These are phyloP conservation scores for Gymnoscelis rufifasciata DNA, from an alignment of 2,888 invertebrate genomes.

Conservation along the genomic window DNA sequence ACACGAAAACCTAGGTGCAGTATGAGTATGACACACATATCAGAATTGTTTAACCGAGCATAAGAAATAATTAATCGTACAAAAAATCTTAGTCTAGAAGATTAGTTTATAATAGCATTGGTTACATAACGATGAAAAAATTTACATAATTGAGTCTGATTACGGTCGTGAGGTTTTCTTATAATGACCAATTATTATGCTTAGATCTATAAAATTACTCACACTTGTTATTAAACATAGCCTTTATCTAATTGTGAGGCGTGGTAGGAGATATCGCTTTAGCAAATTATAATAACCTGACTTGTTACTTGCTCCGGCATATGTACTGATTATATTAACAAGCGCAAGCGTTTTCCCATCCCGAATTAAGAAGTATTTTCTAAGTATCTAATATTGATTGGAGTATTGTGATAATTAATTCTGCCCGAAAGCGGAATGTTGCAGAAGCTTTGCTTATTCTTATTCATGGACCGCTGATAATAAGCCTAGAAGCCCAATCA, in stretches of 20 bases:
- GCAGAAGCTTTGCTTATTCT: too few relatives aligned
- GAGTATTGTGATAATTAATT: too few relatives aligned
- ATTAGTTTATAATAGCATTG: neutral
- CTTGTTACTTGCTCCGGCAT: slow-evolving; percentile 4
- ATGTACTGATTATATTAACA: neutral
- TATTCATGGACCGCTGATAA: too few relatives aligned
- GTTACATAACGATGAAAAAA: neutral
- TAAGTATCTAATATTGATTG: too few relatives aligned
- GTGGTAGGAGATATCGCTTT: slow-evolving; percentile 25
- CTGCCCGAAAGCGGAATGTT: too few relatives aligned
- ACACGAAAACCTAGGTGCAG: too few relatives aligned
- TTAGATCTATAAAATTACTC: slow-evolving; percentile 19
- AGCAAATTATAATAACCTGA: slow-evolving; percentile 25
- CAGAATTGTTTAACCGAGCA: too few relatives aligned
- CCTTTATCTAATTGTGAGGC: slow-evolving; percentile 24
- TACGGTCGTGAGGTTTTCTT: slow-evolving; percentile 37
- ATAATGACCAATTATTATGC: slow-evolving; percentile 38
- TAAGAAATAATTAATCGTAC: too few relatives aligned
- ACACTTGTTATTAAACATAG: slow-evolving; percentile 40
- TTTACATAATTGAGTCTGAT: slow-evolving; percentile 11
- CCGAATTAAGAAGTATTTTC: too few relatives aligned
- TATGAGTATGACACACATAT: too few relatives aligned
- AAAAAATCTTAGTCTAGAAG: too few relatives aligned
- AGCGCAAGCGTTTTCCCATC: slow-evolving; percentile 3
- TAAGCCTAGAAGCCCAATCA: too few relatives aligned